Evolutionary conservation across 2,113 vertebrate genomes (phyloP), one percentile per base, ranked within the genome.

Genomic region (Climacteris rufus): DNA sequence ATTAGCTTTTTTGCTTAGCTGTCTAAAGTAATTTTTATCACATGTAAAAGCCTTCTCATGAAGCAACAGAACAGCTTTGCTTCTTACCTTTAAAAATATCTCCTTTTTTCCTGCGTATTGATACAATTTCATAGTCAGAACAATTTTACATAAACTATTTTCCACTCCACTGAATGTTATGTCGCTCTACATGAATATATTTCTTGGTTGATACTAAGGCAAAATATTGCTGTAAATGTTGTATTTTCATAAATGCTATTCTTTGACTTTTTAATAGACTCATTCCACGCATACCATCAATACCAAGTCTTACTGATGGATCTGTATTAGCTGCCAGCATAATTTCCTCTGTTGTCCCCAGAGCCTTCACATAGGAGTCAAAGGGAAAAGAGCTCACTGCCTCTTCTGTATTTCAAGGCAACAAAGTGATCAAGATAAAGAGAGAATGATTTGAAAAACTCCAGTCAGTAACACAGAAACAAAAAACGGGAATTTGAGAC

Each of bases 91-190:
- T 37, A 87, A 87, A 84, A 63, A 79, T 45, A 30, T 89, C 60
- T 63, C 37, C 19, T 63, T 95, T 94, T 93, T 95, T 31, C 60
- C 64, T 80, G 31, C 5, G 10, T 81, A 90, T 78, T 93, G 83
- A 89, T 94, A 96, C 79, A 81, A 93, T 92, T 96, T 94, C 93
- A 92, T 78, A 90, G 72, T 37, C 69, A 87, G 86, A 80, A 78
- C 92, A 78, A 75, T 95, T 96, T 97, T 96, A 95, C 93, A 95
- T 93, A 96, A 96, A 94, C 93, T 93, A 92, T 97, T 96, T 96
- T 97, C 96, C 85, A 96, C 93, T 93, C 85, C 92, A 92, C 90
- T 92, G 94, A 94, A 78, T 52, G 37, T 93, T 95, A 78, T 89
- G 94, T 89, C 11, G 6, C 65, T 89, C 44, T 89, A 92, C 72